Conservation (phyloP, 2,797 vertebrate species). For the Falco rusticolus region DNA sequence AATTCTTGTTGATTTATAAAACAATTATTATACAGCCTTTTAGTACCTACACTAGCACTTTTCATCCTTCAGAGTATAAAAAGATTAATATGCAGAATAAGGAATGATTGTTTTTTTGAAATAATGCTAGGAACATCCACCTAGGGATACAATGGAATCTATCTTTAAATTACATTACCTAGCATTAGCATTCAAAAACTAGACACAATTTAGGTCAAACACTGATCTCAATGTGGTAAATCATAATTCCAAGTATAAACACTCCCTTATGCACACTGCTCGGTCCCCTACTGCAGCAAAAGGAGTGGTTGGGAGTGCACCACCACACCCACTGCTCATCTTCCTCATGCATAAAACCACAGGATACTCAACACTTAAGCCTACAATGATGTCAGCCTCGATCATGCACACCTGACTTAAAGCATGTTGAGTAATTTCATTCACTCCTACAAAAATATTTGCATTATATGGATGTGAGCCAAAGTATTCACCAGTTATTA, state of each 20-base stretch:
- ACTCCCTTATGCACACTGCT: not conserved
- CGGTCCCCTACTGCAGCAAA: not conserved
- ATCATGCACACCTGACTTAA: not conserved
- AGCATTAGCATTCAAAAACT: not conserved
- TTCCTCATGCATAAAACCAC: not conserved
- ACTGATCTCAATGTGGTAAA: not conserved
- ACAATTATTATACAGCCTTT: not conserved
- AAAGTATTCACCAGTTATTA: not conserved
- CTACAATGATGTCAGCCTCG: not conserved
- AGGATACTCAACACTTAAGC: not conserved
- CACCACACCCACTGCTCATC: not conserved
- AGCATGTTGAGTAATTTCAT: not conserved
- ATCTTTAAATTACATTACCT: slow-evolving; percentile 2
- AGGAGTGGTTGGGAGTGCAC: too few species aligned
- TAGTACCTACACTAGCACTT: not conserved
- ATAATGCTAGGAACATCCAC: not conserved
- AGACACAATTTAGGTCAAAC: not conserved
- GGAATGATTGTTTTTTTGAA: not conserved
- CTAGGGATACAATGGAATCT: not conserved
- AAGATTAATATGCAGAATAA: not conserved
- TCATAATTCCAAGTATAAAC: not conserved
- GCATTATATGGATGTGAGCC: not conserved
- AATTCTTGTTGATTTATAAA: not conserved
- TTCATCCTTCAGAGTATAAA: not conserved
- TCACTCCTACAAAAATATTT: not conserved